phyloP scores from a whole-genome alignment of 2,888 invertebrate genomes.

The Salticus scenicus region DNA sequence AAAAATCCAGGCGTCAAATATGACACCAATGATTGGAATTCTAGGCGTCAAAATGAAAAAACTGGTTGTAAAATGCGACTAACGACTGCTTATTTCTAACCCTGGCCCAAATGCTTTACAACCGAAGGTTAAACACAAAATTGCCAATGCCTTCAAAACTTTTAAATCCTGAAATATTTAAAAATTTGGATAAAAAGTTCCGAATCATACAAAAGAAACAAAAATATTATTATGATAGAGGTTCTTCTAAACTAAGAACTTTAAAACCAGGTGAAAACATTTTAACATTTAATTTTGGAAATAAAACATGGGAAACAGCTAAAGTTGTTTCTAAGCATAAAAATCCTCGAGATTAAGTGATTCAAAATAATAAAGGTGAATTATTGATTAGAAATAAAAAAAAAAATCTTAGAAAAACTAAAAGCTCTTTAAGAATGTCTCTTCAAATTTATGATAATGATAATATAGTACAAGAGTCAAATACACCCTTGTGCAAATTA shows the following conservation, averaged over 20 bases:
- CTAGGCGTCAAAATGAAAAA: too few species aligned
- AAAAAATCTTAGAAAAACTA: background rate
- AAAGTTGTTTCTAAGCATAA: background rate
- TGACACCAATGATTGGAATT: too few species aligned
- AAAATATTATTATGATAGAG: slow-evolving; percentile 8
- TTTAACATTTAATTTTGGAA: background rate
- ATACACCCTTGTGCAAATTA: too few species aligned
- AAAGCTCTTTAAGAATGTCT: background rate
- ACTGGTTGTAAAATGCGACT: too few species aligned
- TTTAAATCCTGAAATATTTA: slow-evolving; percentile 27
- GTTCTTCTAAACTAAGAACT: background rate
- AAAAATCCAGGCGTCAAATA: too few species aligned
- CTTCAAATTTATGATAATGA: too few species aligned
- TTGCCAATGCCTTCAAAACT: background rate
- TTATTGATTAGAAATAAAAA: background rate
- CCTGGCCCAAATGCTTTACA: background rate
- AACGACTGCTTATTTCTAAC: too few species aligned
- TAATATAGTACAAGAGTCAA: too few species aligned
- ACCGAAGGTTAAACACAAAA: slow-evolving; percentile 3
- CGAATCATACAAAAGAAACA: background rate
- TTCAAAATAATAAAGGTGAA: background rate
- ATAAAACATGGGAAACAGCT: background rate
- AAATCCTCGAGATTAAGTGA: background rate
- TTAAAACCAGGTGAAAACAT: background rate
- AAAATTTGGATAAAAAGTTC: background rate